Base-by-base conservation (phyloP, 2,113 vertebrate species). In the Vanacampus margaritifer region DNA sequence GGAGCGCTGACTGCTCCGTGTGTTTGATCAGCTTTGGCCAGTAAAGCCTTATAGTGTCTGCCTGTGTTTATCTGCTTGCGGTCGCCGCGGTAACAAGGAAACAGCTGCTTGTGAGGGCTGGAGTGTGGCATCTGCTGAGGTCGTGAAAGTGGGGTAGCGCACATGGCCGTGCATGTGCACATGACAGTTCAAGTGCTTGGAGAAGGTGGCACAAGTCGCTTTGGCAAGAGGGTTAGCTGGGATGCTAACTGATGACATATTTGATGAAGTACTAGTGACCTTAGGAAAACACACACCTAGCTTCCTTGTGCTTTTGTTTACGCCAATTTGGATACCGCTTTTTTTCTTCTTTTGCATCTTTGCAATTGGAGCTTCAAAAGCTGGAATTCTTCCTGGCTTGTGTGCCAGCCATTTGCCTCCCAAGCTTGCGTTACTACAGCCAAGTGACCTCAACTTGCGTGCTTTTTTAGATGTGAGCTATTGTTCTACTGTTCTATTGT, bases 71-170 rank as follows among this genome's bases (percentile, higher is more conserved):
- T 79, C 58, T 57, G 67, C 71, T 65, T 56, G 50, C 17, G 56
- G 87, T 88, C 83, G 84, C 79, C 84, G 80, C 66, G 70, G 84
- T 79, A 81, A 90, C 78, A 41, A 0, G 74, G 64, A 80, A 76
- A 86, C 45, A 48, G 36, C 37, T 43, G 37, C 35, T 57, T 35
- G 28, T 57, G 54, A 57, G 16, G 28, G 28, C 54, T 19, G 17
- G 17, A 19, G 45, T 19, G 26, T 19, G 2, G 28, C 28, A 32
- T 32, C 26, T 57, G 54, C 54, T 57, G 54, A 57, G 54, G 54
- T 32, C 54, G 28, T 57, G 45, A 46, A 46, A 21, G 45, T 46
- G 17, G 45, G 5, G 43, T 19, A 11, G 23, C 12, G 23, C 53
- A 54, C 53, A 11, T 54, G 53, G 23, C 26, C 54, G 6, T 32